Conservation (phyloP, 1,140 invertebrate genomes). For the Meloidogyne chitwoodi region DNA sequence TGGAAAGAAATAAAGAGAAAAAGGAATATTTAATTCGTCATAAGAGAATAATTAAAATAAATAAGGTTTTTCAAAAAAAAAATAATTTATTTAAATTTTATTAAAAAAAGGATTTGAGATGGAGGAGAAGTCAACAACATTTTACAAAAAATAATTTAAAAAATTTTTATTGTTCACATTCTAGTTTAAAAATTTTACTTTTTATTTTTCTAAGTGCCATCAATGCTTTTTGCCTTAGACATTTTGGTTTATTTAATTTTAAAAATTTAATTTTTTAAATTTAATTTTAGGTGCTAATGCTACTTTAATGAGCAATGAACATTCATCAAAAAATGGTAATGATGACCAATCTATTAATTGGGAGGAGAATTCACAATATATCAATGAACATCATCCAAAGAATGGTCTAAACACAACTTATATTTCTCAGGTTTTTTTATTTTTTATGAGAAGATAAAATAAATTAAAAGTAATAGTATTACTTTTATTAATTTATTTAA, state of each 20-base stretch:
- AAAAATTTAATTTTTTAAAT: background rate
- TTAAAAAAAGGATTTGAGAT: background rate
- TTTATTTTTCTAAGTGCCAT: background rate
- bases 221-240: background rate
- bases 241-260: background rate
- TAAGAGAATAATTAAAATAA: background rate
- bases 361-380: background rate
- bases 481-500: too few relatives aligned
- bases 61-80: too few relatives aligned
- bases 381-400: background rate
- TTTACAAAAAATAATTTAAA: background rate
- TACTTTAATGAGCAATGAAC: background rate
- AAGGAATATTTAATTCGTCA: background rate
- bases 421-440: conserved; percentile 21
- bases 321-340: background rate
- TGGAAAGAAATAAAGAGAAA: background rate
- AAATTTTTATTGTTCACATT: background rate
- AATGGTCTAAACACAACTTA: conserved; percentile 24
- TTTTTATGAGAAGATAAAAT: background rate
- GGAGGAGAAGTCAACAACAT: background rate
- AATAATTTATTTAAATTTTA: background rate
- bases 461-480: too few relatives aligned
- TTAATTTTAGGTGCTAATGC: background rate
- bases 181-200: background rate
- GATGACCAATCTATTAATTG: background rate